phyloP scores from a whole-genome alignment of 2,888 invertebrate species.

The Exephanes ischioxanthus region DNA sequence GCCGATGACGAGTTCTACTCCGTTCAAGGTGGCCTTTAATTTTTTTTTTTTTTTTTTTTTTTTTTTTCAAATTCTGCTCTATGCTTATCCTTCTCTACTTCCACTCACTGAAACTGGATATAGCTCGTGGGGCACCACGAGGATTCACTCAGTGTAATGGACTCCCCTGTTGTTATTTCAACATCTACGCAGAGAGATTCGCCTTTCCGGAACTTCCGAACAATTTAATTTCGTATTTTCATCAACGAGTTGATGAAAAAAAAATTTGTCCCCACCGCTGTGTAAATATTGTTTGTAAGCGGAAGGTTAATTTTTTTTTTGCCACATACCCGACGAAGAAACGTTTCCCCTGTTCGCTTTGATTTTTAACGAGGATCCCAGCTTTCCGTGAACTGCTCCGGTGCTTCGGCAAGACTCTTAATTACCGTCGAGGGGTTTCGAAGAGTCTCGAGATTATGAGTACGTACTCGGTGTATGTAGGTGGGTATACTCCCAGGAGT shows the following conservation, averaged over 20 bases:
- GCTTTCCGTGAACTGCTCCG: slow-evolving; percentile 43
- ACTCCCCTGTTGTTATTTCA: slow-evolving; percentile 65
- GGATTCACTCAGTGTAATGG: slow-evolving; percentile 68
- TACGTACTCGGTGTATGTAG: slow-evolving; percentile 57
- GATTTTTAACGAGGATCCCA: slow-evolving; percentile 36
- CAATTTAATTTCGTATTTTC: slow-evolving; percentile 22
- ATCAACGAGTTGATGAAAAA: slow-evolving; percentile 19
- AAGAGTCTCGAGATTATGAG: slow-evolving; percentile 64
- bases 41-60: neutral
- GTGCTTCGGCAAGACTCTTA: slow-evolving; percentile 63
- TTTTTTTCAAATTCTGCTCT: slow-evolving; percentile 14
- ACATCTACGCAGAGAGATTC: slow-evolving; percentile 41
- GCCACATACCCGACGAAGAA: slow-evolving; percentile 35
- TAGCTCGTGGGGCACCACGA: slow-evolving; percentile 62
- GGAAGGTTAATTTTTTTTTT: slow-evolving; percentile 10
- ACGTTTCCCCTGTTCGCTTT: slow-evolving; percentile 46
- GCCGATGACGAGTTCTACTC: slow-evolving; percentile 51
- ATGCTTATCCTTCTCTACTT: slow-evolving; percentile 51
- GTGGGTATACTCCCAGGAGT: slow-evolving; percentile 39
- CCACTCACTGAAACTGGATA: slow-evolving; percentile 64
- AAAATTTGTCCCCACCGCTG: neutral
- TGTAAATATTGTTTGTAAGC: neutral
- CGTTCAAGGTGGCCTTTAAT: slow-evolving; percentile 30
- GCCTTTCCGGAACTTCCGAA: slow-evolving; percentile 23
- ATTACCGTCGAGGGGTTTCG: slow-evolving; percentile 64